Evolutionary conservation across 2,888 invertebrate species (phyloP).

Genomic region (Merodon equestris): DNA sequence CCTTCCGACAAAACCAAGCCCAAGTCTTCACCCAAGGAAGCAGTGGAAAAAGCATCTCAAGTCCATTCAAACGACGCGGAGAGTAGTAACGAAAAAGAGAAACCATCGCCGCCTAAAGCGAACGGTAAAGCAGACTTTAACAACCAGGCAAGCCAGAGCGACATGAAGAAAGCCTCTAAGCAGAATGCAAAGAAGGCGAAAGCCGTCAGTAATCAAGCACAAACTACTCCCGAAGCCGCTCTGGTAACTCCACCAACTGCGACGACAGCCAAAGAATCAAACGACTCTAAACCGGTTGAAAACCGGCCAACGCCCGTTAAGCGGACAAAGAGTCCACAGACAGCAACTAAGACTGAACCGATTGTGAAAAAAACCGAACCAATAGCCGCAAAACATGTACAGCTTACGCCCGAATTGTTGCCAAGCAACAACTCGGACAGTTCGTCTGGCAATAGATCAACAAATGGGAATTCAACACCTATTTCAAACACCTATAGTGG

Average conservation of each 20-base stretch:
- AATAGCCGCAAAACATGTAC: slow-evolving; percentile 23
- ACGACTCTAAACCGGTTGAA: slow-evolving; percentile 51
- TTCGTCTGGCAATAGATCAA: slow-evolving; percentile 26
- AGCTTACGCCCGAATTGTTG: slow-evolving; percentile 62
- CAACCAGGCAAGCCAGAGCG: slow-evolving; percentile 34
- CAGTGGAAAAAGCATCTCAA: slow-evolving; percentile 16
- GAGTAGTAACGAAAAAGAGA: slow-evolving; percentile 58
- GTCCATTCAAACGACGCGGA: slow-evolving; percentile 7
- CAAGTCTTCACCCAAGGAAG: slow-evolving; percentile 39
- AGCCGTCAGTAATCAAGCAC: slow-evolving; percentile 62
- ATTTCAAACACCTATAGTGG: slow-evolving; percentile 24
- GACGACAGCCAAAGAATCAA: slow-evolving; percentile 51
- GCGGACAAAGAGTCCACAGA: slow-evolving; percentile 50
- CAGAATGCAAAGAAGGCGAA: slow-evolving; percentile 60
- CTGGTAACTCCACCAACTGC: slow-evolving; percentile 29
- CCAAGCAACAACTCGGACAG: slow-evolving; percentile 69
- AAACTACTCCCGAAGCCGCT: slow-evolving; percentile 28
- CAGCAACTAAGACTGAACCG: slow-evolving; percentile 71
- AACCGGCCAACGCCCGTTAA: slow-evolving; percentile 34
- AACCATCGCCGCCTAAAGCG: slow-evolving; percentile 54
- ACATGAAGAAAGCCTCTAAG: slow-evolving; percentile 59
- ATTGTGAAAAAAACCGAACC: slow-evolving; percentile 50
- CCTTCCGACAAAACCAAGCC: slow-evolving; percentile 41
- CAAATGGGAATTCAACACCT: slow-evolving; percentile 46
- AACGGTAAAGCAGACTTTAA: slow-evolving; percentile 32